phyloP scores from a whole-genome alignment of 2,888 invertebrate species.

The Sminthurinus aureus region DNA sequence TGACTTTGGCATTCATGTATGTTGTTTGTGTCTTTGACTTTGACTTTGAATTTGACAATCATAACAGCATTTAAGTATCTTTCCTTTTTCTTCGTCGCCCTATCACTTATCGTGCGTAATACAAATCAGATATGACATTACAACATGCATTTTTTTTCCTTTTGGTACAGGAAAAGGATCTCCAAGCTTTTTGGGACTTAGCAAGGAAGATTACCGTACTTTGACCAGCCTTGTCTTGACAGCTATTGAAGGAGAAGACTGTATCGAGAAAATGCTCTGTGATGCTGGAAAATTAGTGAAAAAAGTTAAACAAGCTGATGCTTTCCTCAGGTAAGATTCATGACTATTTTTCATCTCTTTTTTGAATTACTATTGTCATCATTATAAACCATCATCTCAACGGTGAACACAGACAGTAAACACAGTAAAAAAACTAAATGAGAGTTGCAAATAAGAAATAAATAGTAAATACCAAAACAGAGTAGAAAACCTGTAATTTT shows the following conservation, averaged over 20 bases:
- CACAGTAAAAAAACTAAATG: neutral
- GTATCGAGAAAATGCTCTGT: slow-evolving; percentile 59
- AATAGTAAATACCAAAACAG: neutral
- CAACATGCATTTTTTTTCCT: neutral
- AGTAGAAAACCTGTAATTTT: neutral
- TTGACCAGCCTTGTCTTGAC: slow-evolving; percentile 59
- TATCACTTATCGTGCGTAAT: too few species aligned
- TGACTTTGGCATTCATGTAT: too few species aligned
- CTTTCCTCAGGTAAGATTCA: slow-evolving; percentile 56
- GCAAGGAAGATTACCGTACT: slow-evolving; percentile 59
- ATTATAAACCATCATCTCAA: neutral
- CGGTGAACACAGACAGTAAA: neutral
- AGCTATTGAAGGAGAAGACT: slow-evolving; percentile 60
- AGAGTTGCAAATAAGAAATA: neutral
- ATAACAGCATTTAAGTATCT: too few species aligned
- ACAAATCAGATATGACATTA: neutral
- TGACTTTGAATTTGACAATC: neutral
- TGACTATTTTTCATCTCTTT: neutral
- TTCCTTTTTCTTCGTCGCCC: too few species aligned
- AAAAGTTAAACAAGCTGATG: slow-evolving; percentile 60
- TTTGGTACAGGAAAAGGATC: slow-evolving; percentile 45
- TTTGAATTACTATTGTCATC: too few species aligned
- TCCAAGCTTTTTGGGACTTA: slow-evolving; percentile 58
- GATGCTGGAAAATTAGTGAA: slow-evolving; percentile 60
- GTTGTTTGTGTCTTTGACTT: too few species aligned